These are phyloP conservation scores for Nannobrachium achirus DNA, from an alignment of 2,113 vertebrate genomes.

Conservation along the genomic window DNA sequence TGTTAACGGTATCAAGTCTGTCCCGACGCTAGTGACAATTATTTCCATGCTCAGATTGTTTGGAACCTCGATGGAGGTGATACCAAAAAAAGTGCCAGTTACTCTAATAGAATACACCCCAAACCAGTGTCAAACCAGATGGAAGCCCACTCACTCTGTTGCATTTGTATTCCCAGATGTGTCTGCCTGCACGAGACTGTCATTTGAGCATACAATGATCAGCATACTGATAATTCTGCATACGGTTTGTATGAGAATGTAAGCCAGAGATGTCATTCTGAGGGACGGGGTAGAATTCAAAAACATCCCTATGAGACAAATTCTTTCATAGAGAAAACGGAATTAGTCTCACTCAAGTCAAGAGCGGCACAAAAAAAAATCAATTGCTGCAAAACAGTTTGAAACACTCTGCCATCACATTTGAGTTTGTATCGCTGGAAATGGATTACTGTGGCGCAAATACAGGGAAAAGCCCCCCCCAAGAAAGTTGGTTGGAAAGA, in stretches of 20 bases:
- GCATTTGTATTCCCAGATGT: slow-evolving; percentile 18
- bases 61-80: too few species aligned
- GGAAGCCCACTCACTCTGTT: background rate
- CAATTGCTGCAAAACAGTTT: background rate
- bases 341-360: too few species aligned
- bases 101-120: too few species aligned
- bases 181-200: background rate
- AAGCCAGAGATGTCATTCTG: background rate
- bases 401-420: background rate
- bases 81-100: too few species aligned
- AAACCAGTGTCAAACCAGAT: background rate
- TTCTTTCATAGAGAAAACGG: too few species aligned
- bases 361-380: background rate
- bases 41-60: too few species aligned
- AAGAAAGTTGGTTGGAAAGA: slow-evolving; percentile 11
- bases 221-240: background rate
- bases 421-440: slow-evolving; percentile 9
- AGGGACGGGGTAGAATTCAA: background rate
- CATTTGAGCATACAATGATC: slow-evolving; percentile 19
- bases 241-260: background rate
- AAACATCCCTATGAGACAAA: background rate
- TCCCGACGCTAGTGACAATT: too few species aligned
- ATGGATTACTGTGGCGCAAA: background rate
- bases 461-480: slow-evolving; percentile 1
- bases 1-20: too few species aligned